These are phyloP conservation scores for Sycophaga agraensis DNA, from an alignment of 1,140 invertebrate genomes.

Conservation along the genomic window DNA sequence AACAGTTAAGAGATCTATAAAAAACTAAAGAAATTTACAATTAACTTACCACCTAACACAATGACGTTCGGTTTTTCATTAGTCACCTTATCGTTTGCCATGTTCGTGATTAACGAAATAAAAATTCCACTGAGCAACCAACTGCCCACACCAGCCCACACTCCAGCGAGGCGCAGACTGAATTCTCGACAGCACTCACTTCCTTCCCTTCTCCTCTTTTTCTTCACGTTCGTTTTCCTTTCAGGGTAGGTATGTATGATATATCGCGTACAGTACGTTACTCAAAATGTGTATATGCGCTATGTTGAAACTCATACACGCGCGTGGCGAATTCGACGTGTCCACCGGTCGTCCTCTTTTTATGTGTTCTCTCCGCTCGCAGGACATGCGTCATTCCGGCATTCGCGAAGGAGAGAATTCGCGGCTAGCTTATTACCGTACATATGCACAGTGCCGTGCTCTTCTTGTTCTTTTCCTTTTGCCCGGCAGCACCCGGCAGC, in stretches of 20 bases:
- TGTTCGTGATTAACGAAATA: conserved; percentile 19
- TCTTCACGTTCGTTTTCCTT: background rate
- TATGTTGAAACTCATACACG: too few relatives aligned
- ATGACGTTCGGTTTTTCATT: conserved; percentile 50
- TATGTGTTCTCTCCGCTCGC: background rate
- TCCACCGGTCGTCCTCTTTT: background rate
- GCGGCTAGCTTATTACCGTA: too few relatives aligned
- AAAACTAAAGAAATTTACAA: conserved; percentile 53
- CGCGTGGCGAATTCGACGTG: too few relatives aligned
- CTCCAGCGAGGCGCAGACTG: too few relatives aligned
- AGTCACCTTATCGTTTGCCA: conserved; percentile 40
- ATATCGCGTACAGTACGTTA: too few relatives aligned
- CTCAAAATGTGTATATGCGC: too few relatives aligned
- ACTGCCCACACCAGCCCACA: too few relatives aligned
- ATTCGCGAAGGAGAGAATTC: background rate
- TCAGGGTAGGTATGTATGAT: background rate
- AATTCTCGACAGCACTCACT: too few relatives aligned
- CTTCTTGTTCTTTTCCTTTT: background rate
- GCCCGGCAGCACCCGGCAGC: too few relatives aligned
- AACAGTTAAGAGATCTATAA: too few relatives aligned
- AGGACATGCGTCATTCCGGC: conserved; percentile 19
- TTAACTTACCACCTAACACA: conserved; percentile 49
- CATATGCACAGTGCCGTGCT: background rate
- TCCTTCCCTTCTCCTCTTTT: background rate
- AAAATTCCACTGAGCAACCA: background rate